These are phyloP conservation scores for Pemphigus obesinymphae DNA, from an alignment of 1,140 invertebrate species.

Conservation along the genomic window DNA sequence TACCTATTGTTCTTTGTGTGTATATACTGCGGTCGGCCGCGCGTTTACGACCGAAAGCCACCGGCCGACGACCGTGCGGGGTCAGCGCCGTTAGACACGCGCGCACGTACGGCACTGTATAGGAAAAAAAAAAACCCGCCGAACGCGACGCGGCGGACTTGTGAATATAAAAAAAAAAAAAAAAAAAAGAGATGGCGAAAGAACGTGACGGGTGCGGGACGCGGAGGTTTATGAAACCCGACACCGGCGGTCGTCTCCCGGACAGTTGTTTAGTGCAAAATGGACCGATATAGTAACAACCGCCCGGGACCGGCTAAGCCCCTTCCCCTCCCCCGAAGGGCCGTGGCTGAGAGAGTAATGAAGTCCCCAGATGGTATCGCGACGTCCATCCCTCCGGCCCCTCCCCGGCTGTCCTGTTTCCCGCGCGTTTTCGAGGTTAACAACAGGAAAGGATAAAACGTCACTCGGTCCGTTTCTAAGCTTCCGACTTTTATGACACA, in stretches of 20 bases:
- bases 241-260: not conserved
- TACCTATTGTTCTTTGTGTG: too few species aligned
- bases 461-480: not conserved
- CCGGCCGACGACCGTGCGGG: not conserved
- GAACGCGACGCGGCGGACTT: too few species aligned
- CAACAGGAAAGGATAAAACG: slow-evolving; percentile 25
- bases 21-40: not conserved
- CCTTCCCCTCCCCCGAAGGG: not conserved
- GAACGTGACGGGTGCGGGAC: not conserved
- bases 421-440: not conserved
- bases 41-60: not conserved
- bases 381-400: not conserved
- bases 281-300: not conserved
- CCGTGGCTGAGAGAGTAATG: slow-evolving; percentile 14
- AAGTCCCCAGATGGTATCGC: slow-evolving; percentile 27
- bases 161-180: too few species aligned
- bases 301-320: not conserved
- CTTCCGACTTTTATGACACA: slow-evolving; percentile 18
- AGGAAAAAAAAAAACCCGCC: too few species aligned
- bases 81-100: too few species aligned
- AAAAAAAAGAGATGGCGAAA: too few species aligned
- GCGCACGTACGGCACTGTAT: too few species aligned
- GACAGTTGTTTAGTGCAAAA: not conserved
- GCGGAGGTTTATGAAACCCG: not conserved
- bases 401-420: not conserved